Base-by-base conservation (phyloP, 2,797 vertebrate species). In the Etheostoma perlongum region DNA sequence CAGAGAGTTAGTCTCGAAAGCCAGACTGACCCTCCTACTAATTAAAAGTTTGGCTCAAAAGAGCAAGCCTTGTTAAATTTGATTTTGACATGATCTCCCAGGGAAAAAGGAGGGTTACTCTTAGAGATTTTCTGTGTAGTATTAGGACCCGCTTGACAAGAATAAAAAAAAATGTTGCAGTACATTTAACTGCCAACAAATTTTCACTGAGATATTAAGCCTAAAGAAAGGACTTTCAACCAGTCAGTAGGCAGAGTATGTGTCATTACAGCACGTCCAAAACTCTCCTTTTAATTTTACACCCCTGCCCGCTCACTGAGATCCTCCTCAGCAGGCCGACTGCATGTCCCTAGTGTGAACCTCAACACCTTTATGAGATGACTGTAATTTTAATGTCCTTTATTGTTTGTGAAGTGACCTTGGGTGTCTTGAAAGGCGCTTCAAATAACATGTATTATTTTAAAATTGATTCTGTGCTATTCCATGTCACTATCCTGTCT, bases 31-130 rank as follows among this genome's bases (percentile, higher is more conserved):
- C 72, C 67, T 42, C 62, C 78, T 10, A 13, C 76, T 88, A 87
- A 90, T 91, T 91, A 90, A 88, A 85, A 86, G 68, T 66, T 67
- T 48, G 61, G 46, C 81, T 79, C 36, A 36, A 77, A 83, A 87
- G 69, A 88, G 62, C 36, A 23, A 53, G 40, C 51, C 78, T 81
- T 83, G 81, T 90, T 85, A 80, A 73, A 72, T 73, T 74, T 85
- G 76, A 82, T 86, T 80, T 70, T 63, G 58, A 51, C 53, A 69
- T 57, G 6, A 83, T 82, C 84, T 79, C 51, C 6, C 7, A 44
- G 67, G 74, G 10, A 40, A 21, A 64, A 16, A 67, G 27, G 47
- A 4, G 6, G 23, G 48, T 79, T 54, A 72, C 5, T 54, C 61
- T 60, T 5, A 2, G 58, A 79, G 51, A 44, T 59, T 60, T 81